phyloP scores from a whole-genome alignment of 1,140 invertebrate species.

The Apis dorsata region DNA sequence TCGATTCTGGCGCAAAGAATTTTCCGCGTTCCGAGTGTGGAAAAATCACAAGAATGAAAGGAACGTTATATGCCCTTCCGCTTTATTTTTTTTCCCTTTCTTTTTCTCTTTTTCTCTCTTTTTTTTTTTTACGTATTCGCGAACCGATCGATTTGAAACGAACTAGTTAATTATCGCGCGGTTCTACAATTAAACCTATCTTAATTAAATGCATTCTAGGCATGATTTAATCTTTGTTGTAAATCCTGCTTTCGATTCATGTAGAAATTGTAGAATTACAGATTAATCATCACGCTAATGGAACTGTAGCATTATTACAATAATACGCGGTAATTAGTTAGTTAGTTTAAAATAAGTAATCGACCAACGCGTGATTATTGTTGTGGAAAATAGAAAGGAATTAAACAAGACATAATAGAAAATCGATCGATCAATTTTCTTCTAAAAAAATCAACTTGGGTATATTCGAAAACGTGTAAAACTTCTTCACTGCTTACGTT shows the following conservation, averaged over 20 bases:
- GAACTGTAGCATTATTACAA: constrained; percentile 21
- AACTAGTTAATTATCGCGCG: neutral
- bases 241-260: neutral
- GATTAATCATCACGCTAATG: constrained; percentile 41
- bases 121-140: neutral
- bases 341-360: neutral
- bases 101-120: neutral
- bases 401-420: no score
- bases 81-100: no score
- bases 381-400: neutral
- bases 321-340: neutral
- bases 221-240: constrained; percentile 8
- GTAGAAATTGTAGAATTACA: neutral
- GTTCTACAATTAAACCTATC: neutral
- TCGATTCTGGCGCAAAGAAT: neutral
- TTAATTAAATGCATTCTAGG: constrained; percentile 20
- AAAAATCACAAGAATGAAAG: neutral
- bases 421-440: neutral
- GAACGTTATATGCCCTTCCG: neutral
- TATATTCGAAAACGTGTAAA: no score
- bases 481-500: no score
- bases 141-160: neutral
- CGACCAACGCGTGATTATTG: neutral
- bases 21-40: neutral
- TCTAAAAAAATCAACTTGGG: neutral